phyloP scores from a whole-genome alignment of 2,888 invertebrate genomes.

The Philereme vetulata region DNA sequence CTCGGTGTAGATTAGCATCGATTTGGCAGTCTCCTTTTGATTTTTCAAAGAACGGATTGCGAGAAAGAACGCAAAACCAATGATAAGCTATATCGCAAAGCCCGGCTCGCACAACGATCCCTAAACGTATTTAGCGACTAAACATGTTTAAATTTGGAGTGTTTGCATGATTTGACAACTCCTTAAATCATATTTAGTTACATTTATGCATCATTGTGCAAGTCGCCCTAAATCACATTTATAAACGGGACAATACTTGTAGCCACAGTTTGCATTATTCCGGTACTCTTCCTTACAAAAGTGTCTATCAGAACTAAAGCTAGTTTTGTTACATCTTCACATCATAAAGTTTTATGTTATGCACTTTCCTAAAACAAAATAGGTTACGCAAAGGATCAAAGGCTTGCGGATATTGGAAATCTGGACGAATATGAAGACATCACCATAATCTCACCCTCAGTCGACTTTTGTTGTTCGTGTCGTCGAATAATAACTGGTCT shows the following conservation, averaged over 20 bases:
- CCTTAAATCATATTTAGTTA: too few relatives aligned
- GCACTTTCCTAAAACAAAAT: slow-evolving; percentile 12
- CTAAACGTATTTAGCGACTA: too few relatives aligned
- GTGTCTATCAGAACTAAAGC: neutral
- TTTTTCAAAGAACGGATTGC: too few relatives aligned
- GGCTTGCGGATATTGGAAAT: slow-evolving; percentile 38
- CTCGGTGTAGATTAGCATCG: too few relatives aligned
- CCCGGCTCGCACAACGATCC: too few relatives aligned
- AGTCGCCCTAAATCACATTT: too few relatives aligned
- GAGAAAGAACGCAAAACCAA: too few relatives aligned
- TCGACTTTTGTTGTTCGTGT: slow-evolving; percentile 38
- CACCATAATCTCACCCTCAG: slow-evolving; percentile 40
- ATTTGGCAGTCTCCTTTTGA: too few relatives aligned
- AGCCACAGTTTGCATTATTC: neutral
- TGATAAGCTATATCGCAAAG: too few relatives aligned
- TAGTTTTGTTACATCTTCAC: slow-evolving; percentile 2
- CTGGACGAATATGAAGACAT: slow-evolving; percentile 39
- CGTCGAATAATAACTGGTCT: slow-evolving; percentile 31
- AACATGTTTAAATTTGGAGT: too few relatives aligned
- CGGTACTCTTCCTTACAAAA: neutral
- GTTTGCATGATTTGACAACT: too few relatives aligned
- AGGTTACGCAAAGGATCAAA: slow-evolving; percentile 15
- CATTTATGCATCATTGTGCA: too few relatives aligned
- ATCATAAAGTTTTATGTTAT: slow-evolving; percentile 12
- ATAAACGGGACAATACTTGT: neutral